phyloP scores from a whole-genome alignment of 2,113 vertebrate species.

The Patagioenas fasciata region DNA sequence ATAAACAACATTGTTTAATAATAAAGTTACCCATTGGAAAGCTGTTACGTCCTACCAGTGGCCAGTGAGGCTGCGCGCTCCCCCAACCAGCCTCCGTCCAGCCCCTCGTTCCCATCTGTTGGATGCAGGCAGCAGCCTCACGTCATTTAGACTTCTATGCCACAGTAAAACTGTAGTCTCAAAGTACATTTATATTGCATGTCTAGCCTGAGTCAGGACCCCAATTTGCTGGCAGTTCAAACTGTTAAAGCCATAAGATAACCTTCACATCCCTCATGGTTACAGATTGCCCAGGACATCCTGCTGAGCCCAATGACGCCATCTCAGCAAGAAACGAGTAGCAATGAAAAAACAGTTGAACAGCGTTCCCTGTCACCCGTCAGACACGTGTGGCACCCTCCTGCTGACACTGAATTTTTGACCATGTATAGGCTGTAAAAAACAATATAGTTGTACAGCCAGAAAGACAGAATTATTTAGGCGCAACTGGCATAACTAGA shows the following conservation, averaged over 20 bases:
- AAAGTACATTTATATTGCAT: neutral
- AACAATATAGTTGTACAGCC: neutral
- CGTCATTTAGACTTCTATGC: neutral
- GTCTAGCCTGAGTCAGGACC: neutral
- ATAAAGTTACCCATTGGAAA: neutral
- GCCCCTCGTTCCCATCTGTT: accelerated
- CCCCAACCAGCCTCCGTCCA: no score
- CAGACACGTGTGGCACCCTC: neutral
- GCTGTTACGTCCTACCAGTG: neutral
- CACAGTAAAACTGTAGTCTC: neutral
- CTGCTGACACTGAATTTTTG: neutral
- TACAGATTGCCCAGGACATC: neutral
- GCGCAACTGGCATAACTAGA: neutral
- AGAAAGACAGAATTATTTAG: neutral
- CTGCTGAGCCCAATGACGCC: neutral
- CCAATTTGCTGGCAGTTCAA: neutral
- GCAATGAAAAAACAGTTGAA: no score
- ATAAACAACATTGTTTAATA: neutral
- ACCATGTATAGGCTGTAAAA: neutral
- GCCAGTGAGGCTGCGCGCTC: neutral
- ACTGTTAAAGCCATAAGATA: neutral
- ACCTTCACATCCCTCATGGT: neutral
- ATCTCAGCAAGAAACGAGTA: neutral
- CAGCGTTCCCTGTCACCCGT: neutral
- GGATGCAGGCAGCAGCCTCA: neutral